Conservation (phyloP, 2,888 invertebrate species). For the Chironomus tentans region DNA sequence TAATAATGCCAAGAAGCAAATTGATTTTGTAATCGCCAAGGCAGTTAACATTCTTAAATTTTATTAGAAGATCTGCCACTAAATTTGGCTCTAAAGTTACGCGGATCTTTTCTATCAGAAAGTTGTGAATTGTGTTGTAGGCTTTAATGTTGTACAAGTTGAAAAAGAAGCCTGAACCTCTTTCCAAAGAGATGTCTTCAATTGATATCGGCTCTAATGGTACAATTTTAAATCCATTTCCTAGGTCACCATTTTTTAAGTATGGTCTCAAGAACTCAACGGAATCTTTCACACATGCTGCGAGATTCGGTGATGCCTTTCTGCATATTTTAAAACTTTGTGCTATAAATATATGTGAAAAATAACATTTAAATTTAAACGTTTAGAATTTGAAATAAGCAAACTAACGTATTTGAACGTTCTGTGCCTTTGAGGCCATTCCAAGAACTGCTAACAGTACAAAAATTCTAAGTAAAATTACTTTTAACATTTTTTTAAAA, state of each 20-base stretch:
- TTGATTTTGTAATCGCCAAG: not conserved
- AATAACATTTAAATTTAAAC: not conserved
- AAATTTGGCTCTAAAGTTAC: not conserved
- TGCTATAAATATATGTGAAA: not conserved
- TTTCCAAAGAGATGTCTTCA: slow-evolving; percentile 7
- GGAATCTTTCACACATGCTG: slow-evolving; percentile 4
- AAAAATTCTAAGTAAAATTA: not conserved
- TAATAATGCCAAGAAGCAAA: not conserved
- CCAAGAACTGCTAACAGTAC: not conserved
- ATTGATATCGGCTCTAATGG: not conserved
- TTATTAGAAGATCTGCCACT: not conserved
- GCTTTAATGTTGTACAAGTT: not conserved
- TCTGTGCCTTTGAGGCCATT: not conserved
- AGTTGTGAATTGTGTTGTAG: not conserved
- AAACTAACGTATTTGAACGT: not conserved
- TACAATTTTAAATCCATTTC: not conserved
- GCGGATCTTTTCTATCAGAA: slow-evolving; percentile 7
- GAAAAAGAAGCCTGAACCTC: not conserved
- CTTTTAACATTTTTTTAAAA: no score
- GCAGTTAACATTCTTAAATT: not conserved
- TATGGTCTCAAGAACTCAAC: not conserved
- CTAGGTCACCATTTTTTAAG: not conserved
- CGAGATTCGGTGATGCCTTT: not conserved
- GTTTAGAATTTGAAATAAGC: not conserved
- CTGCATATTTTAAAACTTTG: slow-evolving; percentile 12